phyloP scores from a whole-genome alignment of 2,797 vertebrate genomes.

The Perodicticus potto region DNA sequence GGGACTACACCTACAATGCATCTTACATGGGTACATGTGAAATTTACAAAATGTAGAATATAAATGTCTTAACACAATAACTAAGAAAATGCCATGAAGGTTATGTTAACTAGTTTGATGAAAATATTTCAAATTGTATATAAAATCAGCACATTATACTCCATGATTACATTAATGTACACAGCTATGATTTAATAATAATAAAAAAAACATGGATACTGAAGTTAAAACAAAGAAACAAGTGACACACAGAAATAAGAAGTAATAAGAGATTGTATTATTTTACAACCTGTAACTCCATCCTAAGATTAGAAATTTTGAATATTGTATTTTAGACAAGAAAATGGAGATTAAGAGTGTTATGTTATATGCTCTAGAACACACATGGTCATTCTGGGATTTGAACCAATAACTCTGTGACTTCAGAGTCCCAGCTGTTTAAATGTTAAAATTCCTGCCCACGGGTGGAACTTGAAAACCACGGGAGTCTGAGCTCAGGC shows the following conservation, averaged over 20 bases:
- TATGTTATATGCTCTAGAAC: not conserved
- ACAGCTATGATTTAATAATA: no score
- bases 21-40: no score
- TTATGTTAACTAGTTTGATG: no score
- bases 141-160: no score
- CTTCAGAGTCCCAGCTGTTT: not conserved
- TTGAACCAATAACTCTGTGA: not conserved
- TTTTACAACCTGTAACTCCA: not conserved
- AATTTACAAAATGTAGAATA: no score
- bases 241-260: not conserved
- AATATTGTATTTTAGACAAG: not conserved
- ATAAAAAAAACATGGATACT: not conserved
- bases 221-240: not conserved
- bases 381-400: not conserved
- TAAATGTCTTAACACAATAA: no score
- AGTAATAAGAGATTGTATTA: not conserved
- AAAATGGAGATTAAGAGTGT: not conserved
- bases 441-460: not conserved
- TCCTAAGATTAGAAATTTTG: not conserved
- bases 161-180: no score
- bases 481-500: fast-evolving
- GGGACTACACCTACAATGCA: no score
- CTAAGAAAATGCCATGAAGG: no score
- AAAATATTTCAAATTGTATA: no score
- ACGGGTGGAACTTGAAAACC: not conserved